Base-by-base conservation (phyloP, 2,888 invertebrate genomes). In the Maniola hyperantus region DNA sequence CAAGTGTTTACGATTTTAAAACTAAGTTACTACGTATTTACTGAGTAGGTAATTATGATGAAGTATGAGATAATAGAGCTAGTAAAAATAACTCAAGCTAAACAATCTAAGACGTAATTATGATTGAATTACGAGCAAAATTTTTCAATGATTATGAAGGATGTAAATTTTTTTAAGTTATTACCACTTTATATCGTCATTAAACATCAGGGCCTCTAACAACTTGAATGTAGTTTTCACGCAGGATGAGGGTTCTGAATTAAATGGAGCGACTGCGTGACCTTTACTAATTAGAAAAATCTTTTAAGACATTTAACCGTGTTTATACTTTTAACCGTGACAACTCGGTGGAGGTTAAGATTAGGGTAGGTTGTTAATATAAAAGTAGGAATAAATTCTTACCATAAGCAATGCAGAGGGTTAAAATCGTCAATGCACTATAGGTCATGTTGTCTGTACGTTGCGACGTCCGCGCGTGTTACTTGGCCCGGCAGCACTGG, bases 401-500 rank as follows among this genome's bases (percentile, higher is more conserved):
- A 92, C 91, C 91, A 72, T 79, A 83, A 67, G 89, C 86, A 67
- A 89, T 70, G 83, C 85, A 87, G 77, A 86, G 83, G 74, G 84
- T 76, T 61, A 88, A 75, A 73, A 82, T 76, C 77, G 81, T 83
- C 78, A 86, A 79, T 80, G 78, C 89, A 88, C 89, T 84, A 77
- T 70, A 83, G 76, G 71, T 84, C 88, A 86, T 91, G 75, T 74
- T 72, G 78, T 73, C 68, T 66, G 66, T 72, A 69, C 67, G 71
- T 77, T 76, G 77, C 77, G 82, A 89, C 91, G 91, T 91, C 88
- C 88, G 82, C 79, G 83, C 87, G 83, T 80, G 74, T 75, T 75
- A 78, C 78, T 83, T 73, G 76, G 82, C 78, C 79, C 85, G 85
- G 82, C 84, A 83, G 81, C 83, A 91, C 91, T 91, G 88, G 79